Evolutionary conservation across 2,113 vertebrate species (phyloP).

Genomic region (Spea multiplicata): DNA sequence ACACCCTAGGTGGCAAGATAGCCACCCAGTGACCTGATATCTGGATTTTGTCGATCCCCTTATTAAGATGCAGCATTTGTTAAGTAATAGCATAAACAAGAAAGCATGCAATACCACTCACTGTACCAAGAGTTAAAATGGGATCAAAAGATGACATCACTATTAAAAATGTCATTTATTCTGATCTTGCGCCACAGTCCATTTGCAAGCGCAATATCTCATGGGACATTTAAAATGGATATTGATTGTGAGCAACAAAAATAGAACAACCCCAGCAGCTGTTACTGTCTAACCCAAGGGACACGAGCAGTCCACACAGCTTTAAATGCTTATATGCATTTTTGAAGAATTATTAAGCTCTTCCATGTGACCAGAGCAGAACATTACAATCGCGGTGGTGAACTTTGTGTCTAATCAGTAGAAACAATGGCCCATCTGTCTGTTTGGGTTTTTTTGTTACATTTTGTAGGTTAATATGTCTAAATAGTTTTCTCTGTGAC

Average conservation of each 20-base stretch:
- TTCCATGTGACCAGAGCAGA: constrained; percentile 30
- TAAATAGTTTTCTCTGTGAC: no score
- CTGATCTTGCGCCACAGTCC: neutral
- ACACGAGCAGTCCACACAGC: neutral
- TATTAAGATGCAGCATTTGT: no score
- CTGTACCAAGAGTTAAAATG: no score
- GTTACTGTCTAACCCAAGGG: constrained; percentile 11
- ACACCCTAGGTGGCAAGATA: no score
- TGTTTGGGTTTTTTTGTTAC: neutral
- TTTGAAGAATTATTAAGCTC: constrained; percentile 23
- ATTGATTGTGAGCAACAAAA: constrained; percentile 31
- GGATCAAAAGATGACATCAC: no score
- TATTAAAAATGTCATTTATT: no score
- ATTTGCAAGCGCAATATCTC: neutral
- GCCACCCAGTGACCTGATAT: no score
- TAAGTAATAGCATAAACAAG: no score
- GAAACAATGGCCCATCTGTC: constrained; percentile 40
- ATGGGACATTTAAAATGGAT: constrained; percentile 38
- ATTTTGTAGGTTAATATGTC: neutral
- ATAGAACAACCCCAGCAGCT: constrained; percentile 30
- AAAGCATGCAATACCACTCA: no score
- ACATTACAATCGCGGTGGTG: constrained; percentile 9
- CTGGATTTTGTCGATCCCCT: no score
- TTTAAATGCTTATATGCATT: neutral
- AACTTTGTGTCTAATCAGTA: constrained; percentile 22